Base-by-base conservation (phyloP, 2,888 invertebrate genomes). In the Neocrepidodera transversa region DNA sequence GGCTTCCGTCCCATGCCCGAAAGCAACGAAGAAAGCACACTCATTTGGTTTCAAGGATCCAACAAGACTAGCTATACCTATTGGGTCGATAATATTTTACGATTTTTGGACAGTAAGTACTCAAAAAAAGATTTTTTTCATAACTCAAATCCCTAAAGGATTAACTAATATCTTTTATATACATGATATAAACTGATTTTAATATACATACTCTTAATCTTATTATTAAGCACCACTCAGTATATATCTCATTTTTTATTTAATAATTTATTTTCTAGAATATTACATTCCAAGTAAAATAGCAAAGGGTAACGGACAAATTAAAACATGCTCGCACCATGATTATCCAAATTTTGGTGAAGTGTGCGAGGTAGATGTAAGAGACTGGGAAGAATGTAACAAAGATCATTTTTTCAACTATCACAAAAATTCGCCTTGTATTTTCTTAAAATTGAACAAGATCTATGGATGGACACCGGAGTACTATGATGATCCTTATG, bases 361-460 rank as follows among this genome's bases (percentile, higher is more conserved):
- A 78, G 93, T 94, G 17, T 97, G 97, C 74, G 88, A 90, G 72
- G 93, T 96, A 50, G 91, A 95, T 73, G 88, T 95, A 50, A 87
- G 89, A 71, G 83, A 87, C 16, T 92, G 93, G 86, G 83, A 84
- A 0, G 89, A 89, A 0, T 97, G 97, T 79, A 89, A 88, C 8
- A 87, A 88, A 68, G 91, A 91, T 66, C 91, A 94, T 74, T 84
- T 88, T 71, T 99, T 91, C 79, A 95, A 93, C 60, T 98, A 93
- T 80, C 91, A 93, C 77, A 89, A 90, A 75, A 95, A 95, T 36
- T 88, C 91, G 14, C 98, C 98, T 0, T 99, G 99, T 80, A 85
- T 98, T 64, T 91, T 97, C 76, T 84, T 99, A 56, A 98, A 98
- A 78, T 82, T 99, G 35, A 99, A 99, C 82, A 95, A 92, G 85